Conservation (phyloP, 1,140 invertebrate genomes). For the Heliconius hermathena region DNA sequence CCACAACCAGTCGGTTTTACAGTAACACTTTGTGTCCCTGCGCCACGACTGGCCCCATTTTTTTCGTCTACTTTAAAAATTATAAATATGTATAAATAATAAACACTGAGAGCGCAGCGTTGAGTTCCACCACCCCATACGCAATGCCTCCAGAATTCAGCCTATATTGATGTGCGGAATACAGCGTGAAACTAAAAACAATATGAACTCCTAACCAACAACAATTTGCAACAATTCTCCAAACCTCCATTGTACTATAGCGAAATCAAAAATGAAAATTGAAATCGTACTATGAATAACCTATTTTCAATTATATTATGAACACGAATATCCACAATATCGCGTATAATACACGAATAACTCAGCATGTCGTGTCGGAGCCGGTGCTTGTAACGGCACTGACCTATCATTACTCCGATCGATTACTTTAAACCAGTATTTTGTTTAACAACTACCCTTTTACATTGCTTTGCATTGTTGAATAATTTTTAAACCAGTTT, state of each 20-base stretch:
- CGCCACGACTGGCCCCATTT: too few species aligned
- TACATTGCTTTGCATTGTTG: background rate
- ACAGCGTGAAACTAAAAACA: too few species aligned
- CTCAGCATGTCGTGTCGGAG: conserved; percentile 26
- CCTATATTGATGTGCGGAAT: too few species aligned
- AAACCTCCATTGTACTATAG: background rate
- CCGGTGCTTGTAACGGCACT: conserved; percentile 40
- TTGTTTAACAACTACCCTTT: conserved; percentile 12
- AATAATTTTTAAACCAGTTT: background rate
- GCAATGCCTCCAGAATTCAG: too few species aligned
- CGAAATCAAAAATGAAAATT: background rate
- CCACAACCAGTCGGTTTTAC: too few species aligned
- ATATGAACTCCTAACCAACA: too few species aligned
- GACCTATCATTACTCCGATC: conserved; percentile 39
- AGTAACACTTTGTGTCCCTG: too few species aligned
- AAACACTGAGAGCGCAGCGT: too few species aligned
- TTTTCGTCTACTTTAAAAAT: too few species aligned
- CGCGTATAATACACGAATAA: conserved; percentile 34
- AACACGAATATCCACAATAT: conserved; percentile 33
- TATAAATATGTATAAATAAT: too few species aligned
- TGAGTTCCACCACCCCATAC: too few species aligned
- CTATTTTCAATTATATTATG: conserved; percentile 23
- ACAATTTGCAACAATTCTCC: too few species aligned
- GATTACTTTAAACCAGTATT: conserved; percentile 21
- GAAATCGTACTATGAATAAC: background rate